phyloP scores from a whole-genome alignment of 2,888 invertebrate genomes.

The Ophion ellenae region DNA sequence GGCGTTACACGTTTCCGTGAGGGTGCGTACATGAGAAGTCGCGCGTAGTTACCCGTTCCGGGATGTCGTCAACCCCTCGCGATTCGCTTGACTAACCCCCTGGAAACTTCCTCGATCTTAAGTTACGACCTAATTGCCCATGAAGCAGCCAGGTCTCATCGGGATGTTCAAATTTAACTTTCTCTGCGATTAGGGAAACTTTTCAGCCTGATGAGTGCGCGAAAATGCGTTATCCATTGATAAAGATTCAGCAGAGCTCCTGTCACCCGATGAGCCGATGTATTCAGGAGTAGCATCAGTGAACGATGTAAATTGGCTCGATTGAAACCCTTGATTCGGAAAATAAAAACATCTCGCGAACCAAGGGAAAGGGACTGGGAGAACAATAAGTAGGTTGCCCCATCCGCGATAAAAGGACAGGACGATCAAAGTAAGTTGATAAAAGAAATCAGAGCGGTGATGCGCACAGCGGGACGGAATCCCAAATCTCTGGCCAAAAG shows the following conservation, averaged over 20 bases:
- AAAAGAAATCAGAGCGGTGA: constrained; percentile 31
- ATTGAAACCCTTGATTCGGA: background rate
- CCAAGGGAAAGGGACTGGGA: background rate
- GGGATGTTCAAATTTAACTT: constrained; percentile 42
- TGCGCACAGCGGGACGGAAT: too few relatives aligned
- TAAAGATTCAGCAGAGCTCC: background rate
- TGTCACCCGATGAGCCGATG: background rate
- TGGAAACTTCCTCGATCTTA: constrained; percentile 38
- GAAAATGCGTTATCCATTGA: background rate
- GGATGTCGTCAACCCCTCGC: constrained; percentile 18
- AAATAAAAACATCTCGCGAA: background rate
- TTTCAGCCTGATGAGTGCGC: background rate
- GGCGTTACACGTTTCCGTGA: background rate
- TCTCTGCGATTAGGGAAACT: constrained; percentile 20
- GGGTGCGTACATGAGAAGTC: background rate
- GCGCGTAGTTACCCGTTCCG: constrained; percentile 31
- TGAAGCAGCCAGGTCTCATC: constrained; percentile 1
- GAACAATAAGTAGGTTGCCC: constrained; percentile 15
- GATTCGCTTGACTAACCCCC: background rate
- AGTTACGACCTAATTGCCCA: constrained; percentile 55
- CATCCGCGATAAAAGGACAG: constrained; percentile 19
- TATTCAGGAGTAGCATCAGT: background rate
- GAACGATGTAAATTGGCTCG: background rate
- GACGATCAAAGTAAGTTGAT: constrained; percentile 5
- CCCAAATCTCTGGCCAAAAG: too few relatives aligned